Evolutionary conservation across 2,888 invertebrate genomes (phyloP), one percentile per base, ranked within the genome.

Genomic region (Apodemia hepburni): DNA sequence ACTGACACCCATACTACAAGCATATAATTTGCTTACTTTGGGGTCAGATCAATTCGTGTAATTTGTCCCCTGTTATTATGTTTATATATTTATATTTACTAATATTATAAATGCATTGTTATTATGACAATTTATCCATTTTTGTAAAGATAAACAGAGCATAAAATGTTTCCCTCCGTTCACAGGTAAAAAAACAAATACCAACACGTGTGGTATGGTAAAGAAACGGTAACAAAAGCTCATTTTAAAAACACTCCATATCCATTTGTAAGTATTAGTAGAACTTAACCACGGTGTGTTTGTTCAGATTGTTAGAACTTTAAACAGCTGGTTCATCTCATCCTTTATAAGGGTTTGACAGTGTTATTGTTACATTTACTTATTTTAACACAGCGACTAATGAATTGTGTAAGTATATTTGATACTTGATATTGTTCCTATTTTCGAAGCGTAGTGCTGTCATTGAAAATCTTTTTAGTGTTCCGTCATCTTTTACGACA

Each of bases 241-340:
- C 33, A 12, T 51, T 51, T 51, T 22, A 22, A 22, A 51, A 12
- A 12, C 12, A 22, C 11, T 17, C 5, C 0, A 42, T 15, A 15
- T 15, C 42, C 1, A 51, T 51, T 51, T 22, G 22, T 51, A 51
- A 51, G 51, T 51, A 51, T 51, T 51, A 22, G 51, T 22, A 12
- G 3, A 51, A 51, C 49, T 51, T 51, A 3, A 51, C 51, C 51
- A 51, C 51, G 17, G 51, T 12, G 18, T 51, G 51, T 51, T 51
- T 51, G 22, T 51, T 51, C 51, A 51, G 51, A 51, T 17, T 11
- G 12, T 22, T 15, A 15, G 42, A 42, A 42, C 42, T 42, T 51
- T 51, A 12, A 11, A 51, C 51, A 51, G 51, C 51, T 51, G 51
- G 51, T 22, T 18, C 0, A 22, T 12, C 12, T 12, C 51, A 51